phyloP scores from a whole-genome alignment of 1,140 invertebrate genomes.

The Drosophila arizonae region DNA sequence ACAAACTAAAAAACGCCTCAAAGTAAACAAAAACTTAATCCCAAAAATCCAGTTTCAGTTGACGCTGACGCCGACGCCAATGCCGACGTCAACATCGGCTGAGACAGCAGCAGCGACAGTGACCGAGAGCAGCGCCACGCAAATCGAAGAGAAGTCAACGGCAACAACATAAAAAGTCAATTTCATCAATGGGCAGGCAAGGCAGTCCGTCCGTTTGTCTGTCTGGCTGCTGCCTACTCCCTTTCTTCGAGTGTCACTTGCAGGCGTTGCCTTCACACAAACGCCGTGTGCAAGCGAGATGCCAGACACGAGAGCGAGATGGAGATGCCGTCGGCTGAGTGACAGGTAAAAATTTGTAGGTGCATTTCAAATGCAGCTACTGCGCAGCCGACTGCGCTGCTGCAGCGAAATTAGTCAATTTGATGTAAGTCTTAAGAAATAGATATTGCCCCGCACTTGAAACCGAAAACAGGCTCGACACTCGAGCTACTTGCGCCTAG shows the following conservation, averaged over 20 bases:
- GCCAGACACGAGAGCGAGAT: constrained; percentile 21
- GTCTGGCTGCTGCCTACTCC: not conserved
- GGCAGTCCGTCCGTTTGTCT: constrained; percentile 5
- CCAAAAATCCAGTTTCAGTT: constrained; percentile 77
- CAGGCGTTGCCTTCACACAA: constrained; percentile 61
- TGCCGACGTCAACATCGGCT: constrained; percentile 32
- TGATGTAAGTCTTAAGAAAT: constrained; percentile 73
- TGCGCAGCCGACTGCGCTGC: constrained; percentile 17
- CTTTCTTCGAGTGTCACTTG: constrained; percentile 51
- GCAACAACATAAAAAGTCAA: constrained; percentile 82
- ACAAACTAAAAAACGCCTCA: constrained; percentile 80
- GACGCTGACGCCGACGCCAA: constrained; percentile 26
- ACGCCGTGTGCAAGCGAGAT: constrained; percentile 26
- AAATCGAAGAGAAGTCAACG: constrained; percentile 70
- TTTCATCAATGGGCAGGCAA: constrained; percentile 78
- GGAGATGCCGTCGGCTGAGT: constrained; percentile 35
- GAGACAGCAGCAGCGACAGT: constrained; percentile 9
- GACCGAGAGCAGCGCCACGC: constrained; percentile 46
- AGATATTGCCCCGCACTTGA: constrained; percentile 59
- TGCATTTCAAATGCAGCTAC: constrained; percentile 52
- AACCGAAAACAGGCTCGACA: constrained; percentile 51
- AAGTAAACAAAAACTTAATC: constrained; percentile 83
- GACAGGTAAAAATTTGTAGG: constrained; percentile 79
- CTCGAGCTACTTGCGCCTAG: constrained; percentile 27
- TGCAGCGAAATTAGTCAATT: constrained; percentile 77